Percentiles rank a stretch among this genome's conserved stretches.
These are phyloP conservation scores for Cyanoramphus novaezelandiae DNA, from an alignment of 2,113 vertebrate species.

Conservation along the genomic window DNA sequence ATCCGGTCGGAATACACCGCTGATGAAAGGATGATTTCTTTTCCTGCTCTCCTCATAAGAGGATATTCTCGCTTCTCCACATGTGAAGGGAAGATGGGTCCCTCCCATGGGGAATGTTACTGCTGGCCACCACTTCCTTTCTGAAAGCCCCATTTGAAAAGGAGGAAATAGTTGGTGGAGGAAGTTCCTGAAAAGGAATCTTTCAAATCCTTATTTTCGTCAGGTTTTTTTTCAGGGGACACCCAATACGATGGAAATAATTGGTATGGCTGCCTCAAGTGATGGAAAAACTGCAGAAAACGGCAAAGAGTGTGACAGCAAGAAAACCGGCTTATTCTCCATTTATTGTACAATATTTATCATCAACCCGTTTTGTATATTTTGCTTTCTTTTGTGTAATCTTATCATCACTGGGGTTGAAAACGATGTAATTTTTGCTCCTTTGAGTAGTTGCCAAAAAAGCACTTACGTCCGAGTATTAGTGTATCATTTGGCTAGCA, in stretches of 20 bases:
- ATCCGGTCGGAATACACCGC: not conserved
- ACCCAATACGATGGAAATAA: constrained; percentile 59
- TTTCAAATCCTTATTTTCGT: constrained; percentile 66
- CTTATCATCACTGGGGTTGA: constrained; percentile 76
- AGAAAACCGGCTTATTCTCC: constrained; percentile 62
- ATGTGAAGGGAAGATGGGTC: constrained; percentile 67
- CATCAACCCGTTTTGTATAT: constrained; percentile 74
- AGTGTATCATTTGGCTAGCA: constrained; percentile 79
- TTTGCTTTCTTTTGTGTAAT: constrained; percentile 79
- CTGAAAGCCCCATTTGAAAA: constrained; percentile 66
- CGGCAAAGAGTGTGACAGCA: constrained; percentile 62
- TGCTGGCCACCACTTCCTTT: constrained; percentile 65
- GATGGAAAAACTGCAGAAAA: constrained; percentile 69
- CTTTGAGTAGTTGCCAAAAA: constrained; percentile 85
- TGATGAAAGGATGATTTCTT: constrained; percentile 48
- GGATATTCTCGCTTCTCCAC: constrained; percentile 56
- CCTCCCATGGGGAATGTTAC: constrained; percentile 55
- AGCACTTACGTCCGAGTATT: constrained; percentile 78
- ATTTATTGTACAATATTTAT: constrained; percentile 76
- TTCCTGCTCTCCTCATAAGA: constrained; percentile 43
- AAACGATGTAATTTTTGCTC: constrained; percentile 80
- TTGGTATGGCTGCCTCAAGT: constrained; percentile 54
- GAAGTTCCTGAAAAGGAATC: constrained; percentile 71
- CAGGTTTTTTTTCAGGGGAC: constrained; percentile 49
- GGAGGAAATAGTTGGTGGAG: constrained; percentile 70